Evolutionary conservation across 2,113 vertebrate genomes (phyloP), one percentile per base, ranked within the genome.

Genomic region (Campylomormyrus tamandua): DNA sequence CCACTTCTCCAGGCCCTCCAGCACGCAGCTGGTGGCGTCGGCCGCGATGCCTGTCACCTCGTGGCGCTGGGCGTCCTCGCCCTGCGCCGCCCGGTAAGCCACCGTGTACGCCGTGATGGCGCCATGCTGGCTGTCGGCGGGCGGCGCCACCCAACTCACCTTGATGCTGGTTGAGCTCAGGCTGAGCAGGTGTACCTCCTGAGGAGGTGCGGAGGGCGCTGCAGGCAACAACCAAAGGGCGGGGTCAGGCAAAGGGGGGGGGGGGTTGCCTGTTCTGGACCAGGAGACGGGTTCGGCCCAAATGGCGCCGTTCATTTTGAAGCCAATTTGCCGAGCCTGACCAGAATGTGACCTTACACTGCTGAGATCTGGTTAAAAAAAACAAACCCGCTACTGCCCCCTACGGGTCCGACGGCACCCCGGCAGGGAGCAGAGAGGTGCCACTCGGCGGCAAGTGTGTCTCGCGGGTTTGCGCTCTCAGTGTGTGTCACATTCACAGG

Each of bases 141-240:
- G 98, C 0, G 98, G 98, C 0, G 98, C 97, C 94, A 97, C 97
- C 98, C 98, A 99, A 98, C 98, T 99, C 98, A 99, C 98, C 98
- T 98, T 96, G 95, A 99, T 96, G 91, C 97, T 97, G 93, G 98
- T 99, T 92, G 98, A 99, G 96, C 96, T 97, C 92, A 96, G 95
- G 94, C 98, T 98, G 96, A 97, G 91, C 94, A 98, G 97, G 10
- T 96, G 95, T 88, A 98, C 98, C 56, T 99, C 97, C 95, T 99
- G 98, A 93, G 98, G 98, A 93, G 98, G 98, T 91, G 98, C 98
- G 0, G 98, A 99, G 53, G 98, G 98, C 95, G 98, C 98, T 99
- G 95, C 52, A 92, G 90, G 90, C 90, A 90, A 90, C 92, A 92
- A 92, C 89, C 91, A 90, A 89, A 89, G 92, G 90, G 89, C 96